These are phyloP conservation scores for Sminthurides aquaticus DNA, from an alignment of 2,888 invertebrate genomes.

Conservation along the genomic window DNA sequence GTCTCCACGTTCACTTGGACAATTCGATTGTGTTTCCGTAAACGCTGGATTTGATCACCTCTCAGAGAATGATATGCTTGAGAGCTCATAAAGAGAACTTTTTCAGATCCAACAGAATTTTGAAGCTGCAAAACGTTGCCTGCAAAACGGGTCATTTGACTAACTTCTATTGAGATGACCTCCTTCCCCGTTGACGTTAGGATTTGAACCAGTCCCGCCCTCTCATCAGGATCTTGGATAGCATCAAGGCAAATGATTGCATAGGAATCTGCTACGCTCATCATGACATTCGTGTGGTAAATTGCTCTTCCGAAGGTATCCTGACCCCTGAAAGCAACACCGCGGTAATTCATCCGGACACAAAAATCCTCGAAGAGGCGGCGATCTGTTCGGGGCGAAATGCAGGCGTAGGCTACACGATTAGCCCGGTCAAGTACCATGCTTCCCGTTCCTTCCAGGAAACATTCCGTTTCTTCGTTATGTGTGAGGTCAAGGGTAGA, in stretches of 20 bases:
- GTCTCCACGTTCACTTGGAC: constrained; percentile 29
- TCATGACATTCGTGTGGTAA: constrained; percentile 41
- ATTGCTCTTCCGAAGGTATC: constrained; percentile 26
- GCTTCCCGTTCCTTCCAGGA: constrained; percentile 39
- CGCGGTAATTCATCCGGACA: constrained; percentile 20
- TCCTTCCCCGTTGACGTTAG: constrained; percentile 30
- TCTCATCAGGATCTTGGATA: constrained; percentile 21
- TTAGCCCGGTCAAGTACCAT: constrained; percentile 33
- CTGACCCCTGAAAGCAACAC: constrained; percentile 25
- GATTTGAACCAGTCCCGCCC: constrained; percentile 13
- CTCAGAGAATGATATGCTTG: constrained; percentile 29
- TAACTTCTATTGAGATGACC: constrained; percentile 24
- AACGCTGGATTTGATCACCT: constrained; percentile 25
- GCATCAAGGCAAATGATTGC: constrained; percentile 34
- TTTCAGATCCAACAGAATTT: constrained; percentile 18
- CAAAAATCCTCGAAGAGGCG: constrained; percentile 29
- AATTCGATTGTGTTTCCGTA: constrained; percentile 29
- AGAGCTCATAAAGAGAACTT: constrained; percentile 31
- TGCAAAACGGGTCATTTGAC: constrained; percentile 35
- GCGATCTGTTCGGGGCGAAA: constrained; percentile 28
- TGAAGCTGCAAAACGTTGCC: constrained; percentile 35
- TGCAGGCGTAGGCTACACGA: constrained; percentile 30
- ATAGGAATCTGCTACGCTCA: constrained; percentile 32
- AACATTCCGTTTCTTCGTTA: constrained; percentile 28
- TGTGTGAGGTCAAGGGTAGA: constrained; percentile 25